These are phyloP conservation scores for Keiferia lycopersicella DNA, from an alignment of 2,888 invertebrate genomes.

Conservation along the genomic window DNA sequence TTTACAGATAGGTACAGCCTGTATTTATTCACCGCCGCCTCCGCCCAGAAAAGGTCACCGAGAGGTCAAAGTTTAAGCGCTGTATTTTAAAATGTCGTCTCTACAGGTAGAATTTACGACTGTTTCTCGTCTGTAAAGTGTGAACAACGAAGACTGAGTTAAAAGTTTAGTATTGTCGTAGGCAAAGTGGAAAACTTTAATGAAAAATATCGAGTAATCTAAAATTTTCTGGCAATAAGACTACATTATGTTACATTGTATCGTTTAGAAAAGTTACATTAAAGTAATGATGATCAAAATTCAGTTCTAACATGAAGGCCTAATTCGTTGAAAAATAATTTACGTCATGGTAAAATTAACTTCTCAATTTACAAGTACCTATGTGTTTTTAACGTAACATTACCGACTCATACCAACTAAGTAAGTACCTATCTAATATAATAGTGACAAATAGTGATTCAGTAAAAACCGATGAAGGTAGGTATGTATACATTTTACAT, in stretches of 20 bases:
- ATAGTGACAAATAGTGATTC: no score
- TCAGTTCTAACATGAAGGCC: no score
- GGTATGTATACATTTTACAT: no score
- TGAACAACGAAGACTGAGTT: constrained; percentile 1
- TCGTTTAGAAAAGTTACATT: no score
- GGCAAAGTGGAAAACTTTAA: background rate
- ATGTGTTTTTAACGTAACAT: no score
- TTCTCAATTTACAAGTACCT: no score
- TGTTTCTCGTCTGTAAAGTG: background rate
- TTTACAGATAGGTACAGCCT: background rate
- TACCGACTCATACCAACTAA: no score
- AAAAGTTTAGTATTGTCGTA: background rate
- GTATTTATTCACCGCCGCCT: background rate
- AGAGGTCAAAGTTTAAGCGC: constrained; percentile 13
- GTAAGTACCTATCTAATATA: no score
- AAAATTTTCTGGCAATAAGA: background rate
- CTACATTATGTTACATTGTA: background rate
- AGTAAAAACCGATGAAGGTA: no score
- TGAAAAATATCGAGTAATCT: background rate
- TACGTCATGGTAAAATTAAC: no score
- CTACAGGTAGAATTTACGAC: background rate
- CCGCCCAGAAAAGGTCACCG: constrained; percentile 20
- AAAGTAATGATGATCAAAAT: no score
- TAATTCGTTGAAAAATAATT: no score
- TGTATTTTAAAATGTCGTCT: constrained; percentile 16